Evolutionary conservation across 2,888 invertebrate species (phyloP), one percentile per base, ranked within the genome.

Genomic region (Mimas tiliae): DNA sequence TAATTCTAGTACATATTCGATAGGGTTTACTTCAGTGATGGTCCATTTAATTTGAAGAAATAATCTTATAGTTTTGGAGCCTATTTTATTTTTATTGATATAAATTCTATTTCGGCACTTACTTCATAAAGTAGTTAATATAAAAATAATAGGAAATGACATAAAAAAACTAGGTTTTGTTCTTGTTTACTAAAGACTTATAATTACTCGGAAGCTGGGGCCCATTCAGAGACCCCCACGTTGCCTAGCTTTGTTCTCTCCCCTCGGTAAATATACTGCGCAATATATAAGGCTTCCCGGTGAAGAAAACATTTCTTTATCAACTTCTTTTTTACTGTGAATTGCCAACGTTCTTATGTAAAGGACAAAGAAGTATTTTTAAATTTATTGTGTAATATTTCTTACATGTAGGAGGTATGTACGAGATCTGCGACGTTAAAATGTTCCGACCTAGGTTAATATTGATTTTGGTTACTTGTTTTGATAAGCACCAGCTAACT

Each of bases 111-210:
- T 9, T 7, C 38, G 27, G 4, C 27, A 4, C 38, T 38, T 38
- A 38, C 9, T 38, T 38, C 7, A 38, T 38, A 7, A 38, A 14
- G 11, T 45, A 1, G 1, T 50, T 19, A 8, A 9, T 19, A 19
- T 50, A 6, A n/a, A 50, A 50, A 50, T 9, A 50, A 50, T 50
- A 8, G 38, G 19, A 19, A 58, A 19, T 9, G 1, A 0, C 16
- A 19, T 19, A 12, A 42, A 19, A n/a, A n/a, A 42, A 42, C 42
- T 42, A 58, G 58, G 58, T 42, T 58, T 42, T 58, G 42, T 58
- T 42, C 58, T 42, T 58, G 58, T 19, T 58, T 7, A 9, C 19
- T 50, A 50, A 19, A 42, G 38, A 58, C 16, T 42, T 1, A 11
- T 58, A 58, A 33, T 16, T 9, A 9, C 16, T 55, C 38, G 55